Evolutionary conservation across 1,140 invertebrate species (phyloP).

Genomic region (Drosophila miranda): DNA sequence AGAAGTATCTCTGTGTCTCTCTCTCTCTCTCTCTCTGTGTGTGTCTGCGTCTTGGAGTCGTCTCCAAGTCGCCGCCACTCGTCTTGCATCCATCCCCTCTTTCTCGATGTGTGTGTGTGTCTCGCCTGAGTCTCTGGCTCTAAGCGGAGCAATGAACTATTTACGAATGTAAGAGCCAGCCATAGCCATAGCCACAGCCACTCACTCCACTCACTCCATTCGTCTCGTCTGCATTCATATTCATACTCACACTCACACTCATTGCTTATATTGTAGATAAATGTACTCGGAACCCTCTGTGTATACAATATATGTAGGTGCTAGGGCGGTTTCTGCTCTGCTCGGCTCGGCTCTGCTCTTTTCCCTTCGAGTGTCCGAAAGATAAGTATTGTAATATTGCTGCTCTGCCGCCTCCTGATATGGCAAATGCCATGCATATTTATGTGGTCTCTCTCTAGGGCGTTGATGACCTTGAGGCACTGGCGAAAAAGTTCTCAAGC

Average conservation of each 20-base stretch:
- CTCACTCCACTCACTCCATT: constrained; percentile 12
- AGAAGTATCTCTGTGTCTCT: constrained; percentile 8
- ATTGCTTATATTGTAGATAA: background rate
- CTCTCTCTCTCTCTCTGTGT: constrained; percentile 9
- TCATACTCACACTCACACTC: constrained; percentile 18
- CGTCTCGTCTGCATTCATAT: constrained; percentile 31
- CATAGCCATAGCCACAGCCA: constrained; percentile 25
- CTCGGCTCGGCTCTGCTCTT: no score
- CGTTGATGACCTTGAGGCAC: no score
- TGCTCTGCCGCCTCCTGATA: no score
- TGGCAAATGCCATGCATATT: no score
- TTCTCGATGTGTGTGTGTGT: constrained; percentile 1
- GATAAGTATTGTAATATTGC: no score
- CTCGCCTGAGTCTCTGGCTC: constrained; percentile 44
- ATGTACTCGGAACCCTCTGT: constrained; percentile 6
- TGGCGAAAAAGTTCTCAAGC: no score
- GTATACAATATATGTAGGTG: no score
- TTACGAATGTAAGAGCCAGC: constrained; percentile 57
- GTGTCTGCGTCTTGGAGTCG: constrained; percentile 45
- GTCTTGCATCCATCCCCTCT: constrained; percentile 23
- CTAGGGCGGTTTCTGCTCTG: no score
- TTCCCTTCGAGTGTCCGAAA: no score
- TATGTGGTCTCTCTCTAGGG: no score
- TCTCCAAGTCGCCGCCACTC: constrained; percentile 39
- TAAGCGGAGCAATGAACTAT: constrained; percentile 75